phyloP scores from a whole-genome alignment of 2,888 invertebrate genomes.

The Sinodicranocentrus sp. region DNA sequence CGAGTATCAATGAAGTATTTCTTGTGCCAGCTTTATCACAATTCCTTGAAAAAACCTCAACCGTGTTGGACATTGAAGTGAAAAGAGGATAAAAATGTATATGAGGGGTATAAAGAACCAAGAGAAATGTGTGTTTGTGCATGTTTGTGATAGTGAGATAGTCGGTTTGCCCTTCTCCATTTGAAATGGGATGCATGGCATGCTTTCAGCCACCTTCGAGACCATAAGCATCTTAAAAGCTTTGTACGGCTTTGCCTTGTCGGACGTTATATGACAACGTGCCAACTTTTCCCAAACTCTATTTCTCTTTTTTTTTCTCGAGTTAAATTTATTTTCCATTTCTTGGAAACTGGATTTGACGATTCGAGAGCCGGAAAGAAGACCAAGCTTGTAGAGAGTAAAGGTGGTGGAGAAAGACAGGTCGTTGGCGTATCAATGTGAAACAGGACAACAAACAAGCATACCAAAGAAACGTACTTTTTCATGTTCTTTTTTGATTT shows the following conservation, averaged over 20 bases:
- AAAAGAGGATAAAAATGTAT: no score
- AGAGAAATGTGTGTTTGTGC: no score
- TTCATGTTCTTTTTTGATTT: no score
- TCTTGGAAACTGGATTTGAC: slow-evolving; percentile 12
- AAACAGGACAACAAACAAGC: slow-evolving; percentile 3
- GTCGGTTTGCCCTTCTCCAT: no score
- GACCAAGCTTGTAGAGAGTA: neutral
- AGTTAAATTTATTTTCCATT: slow-evolving; percentile 10
- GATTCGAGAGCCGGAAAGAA: neutral
- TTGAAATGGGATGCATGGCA: no score
- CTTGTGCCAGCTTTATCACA: slow-evolving; percentile 10
- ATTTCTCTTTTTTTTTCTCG: neutral
- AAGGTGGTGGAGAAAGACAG: neutral
- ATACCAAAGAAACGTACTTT: no score
- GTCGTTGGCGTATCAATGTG: neutral
- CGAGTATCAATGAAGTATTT: no score
- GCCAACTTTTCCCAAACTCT: neutral
- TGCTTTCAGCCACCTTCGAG: neutral
- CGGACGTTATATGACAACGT: neutral
- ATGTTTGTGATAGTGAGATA: neutral
- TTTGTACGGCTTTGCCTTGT: neutral
- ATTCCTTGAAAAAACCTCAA: no score
- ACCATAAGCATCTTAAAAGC: slow-evolving; percentile 17
- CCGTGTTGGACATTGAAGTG: no score
- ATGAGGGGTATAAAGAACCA: no score